phyloP scores from a whole-genome alignment of 2,888 invertebrate genomes.

The Caenorhabditis auriculariae region DNA sequence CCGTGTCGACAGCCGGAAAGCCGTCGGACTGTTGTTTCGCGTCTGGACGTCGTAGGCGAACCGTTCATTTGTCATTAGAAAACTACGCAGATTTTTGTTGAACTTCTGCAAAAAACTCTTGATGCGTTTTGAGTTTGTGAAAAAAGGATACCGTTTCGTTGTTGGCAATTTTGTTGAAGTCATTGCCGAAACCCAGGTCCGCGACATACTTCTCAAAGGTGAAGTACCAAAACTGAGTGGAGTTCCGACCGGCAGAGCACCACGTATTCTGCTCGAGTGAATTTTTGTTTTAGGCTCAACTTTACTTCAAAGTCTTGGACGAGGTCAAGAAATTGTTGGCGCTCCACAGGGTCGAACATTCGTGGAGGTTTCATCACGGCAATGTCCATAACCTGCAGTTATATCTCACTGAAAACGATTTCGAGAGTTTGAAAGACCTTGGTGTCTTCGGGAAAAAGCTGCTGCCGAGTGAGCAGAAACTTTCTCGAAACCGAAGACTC shows the following conservation, averaged over 20 bases:
- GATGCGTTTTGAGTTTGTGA: background rate
- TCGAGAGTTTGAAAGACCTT: no score
- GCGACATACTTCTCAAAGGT: conserved; percentile 45
- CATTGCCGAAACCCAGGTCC: conserved; percentile 42
- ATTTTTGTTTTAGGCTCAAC: background rate
- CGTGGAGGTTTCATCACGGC: conserved; percentile 51
- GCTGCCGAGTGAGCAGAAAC: conserved; percentile 42
- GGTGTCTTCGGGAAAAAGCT: conserved; percentile 35
- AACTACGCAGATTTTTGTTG: conserved; percentile 33
- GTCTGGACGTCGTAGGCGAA: conserved; percentile 47
- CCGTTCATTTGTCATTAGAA: conserved; percentile 46
- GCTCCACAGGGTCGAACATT: conserved; percentile 22
- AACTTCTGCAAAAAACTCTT: conserved; percentile 32
- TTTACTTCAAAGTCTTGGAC: conserved; percentile 40
- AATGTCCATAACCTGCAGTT: conserved; percentile 44
- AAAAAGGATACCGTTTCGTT: conserved; percentile 29
- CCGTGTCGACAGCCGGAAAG: conserved; percentile 46
- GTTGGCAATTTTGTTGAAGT: conserved; percentile 27
- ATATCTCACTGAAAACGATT: no score
- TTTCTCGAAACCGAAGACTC: conserved; percentile 37
- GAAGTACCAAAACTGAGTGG: conserved; percentile 54
- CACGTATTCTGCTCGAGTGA: conserved; percentile 20
- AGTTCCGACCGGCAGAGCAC: conserved; percentile 30
- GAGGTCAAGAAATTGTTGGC: conserved; percentile 32
- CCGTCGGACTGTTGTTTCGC: conserved; percentile 13